Evolutionary conservation across 2,888 invertebrate species (phyloP), one percentile per base, ranked within the genome.

Genomic region (Malthinus seriepunctatus): DNA sequence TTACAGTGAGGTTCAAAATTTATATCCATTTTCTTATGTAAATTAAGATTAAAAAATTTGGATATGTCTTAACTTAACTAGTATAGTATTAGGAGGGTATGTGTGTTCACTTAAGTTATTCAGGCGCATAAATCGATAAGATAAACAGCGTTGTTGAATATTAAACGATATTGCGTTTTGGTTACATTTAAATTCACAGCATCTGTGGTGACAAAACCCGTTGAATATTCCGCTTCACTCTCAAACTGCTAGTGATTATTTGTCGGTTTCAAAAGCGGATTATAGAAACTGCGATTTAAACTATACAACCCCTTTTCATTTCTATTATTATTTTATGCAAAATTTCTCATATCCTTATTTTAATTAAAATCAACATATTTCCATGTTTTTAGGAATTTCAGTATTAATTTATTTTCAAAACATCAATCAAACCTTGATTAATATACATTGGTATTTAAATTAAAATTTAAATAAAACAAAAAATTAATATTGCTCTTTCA

Each of bases 161-260:
- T 54, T 61, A 53, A 57, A 62, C 56, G 56, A 46, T 46, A 14
- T 35, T 51, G 47, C 50, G 62, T 62, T 59, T 23, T 31, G 45
- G 57, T 54, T 56, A 56, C 57, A 58, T 62, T 59, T 55, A 61
- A 51, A 61, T 65, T 65, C 65, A 65, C 64, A 72, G 70, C 75
- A 75, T 72, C 73, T 75, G 75, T 70, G 72, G 72, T 71, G 71
- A 74, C 74, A 74, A 72, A 23, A 67, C 71, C 66, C 71, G 73
- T 73, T 73, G 73, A 73, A 73, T 71, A 73, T 73, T 74, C 73
- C 67, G 73, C 73, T 73, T 70, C 71, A 71, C 69, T 66, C 23
- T 23, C 66, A 67, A 67, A 66, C 67, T 64, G 71, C 69, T 51
- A 55, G 58, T 64, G 66, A 66, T 66, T 63, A 66, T 64, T 63